A percentile compares a stretch with the other conserved stretches of the same genome.
phyloP scores from a whole-genome alignment of 1,140 invertebrate species.

The Geopemphigus sp. region DNA sequence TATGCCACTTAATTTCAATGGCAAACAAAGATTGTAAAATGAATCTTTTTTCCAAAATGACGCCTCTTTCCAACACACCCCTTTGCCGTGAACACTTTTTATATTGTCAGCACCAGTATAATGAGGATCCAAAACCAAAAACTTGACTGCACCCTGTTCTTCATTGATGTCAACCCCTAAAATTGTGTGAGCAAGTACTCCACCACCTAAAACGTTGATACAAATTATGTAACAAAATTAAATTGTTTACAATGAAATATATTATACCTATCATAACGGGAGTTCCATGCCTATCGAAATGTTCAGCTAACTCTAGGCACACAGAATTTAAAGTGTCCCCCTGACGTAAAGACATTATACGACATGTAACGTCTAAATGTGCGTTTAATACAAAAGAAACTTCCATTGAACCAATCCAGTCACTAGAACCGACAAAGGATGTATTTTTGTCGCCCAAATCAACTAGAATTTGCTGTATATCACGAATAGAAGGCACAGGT shows the following conservation, averaged over 20 bases:
- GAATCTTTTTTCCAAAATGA: constrained; percentile 90
- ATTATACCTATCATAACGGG: constrained; percentile 94
- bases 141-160: constrained; percentile 73
- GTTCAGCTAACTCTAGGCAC: constrained; percentile 77
- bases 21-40: constrained; percentile 94
- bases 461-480: constrained; percentile 92
- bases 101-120: constrained; percentile 84
- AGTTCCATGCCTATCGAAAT: constrained; percentile 90
- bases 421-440: constrained; percentile 81
- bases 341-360: constrained; percentile 78
- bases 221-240: not conserved
- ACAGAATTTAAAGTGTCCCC: constrained; percentile 81
- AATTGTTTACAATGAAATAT: not conserved
- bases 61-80: constrained; percentile 87
- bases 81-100: constrained; percentile 69
- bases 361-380: constrained; percentile 73
- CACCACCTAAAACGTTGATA: constrained; percentile 71
- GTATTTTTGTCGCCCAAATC: constrained; percentile 90
- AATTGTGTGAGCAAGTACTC: constrained; percentile 96
- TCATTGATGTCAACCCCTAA: constrained; percentile 88
- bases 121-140: constrained; percentile 96
- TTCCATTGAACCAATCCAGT: constrained; percentile 99
- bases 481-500: constrained; percentile 77
- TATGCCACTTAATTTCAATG: constrained; percentile 64
- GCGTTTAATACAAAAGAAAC: constrained; percentile 89